Conservation (phyloP, 2,888 invertebrate species). For the Protonemura montana region DNA sequence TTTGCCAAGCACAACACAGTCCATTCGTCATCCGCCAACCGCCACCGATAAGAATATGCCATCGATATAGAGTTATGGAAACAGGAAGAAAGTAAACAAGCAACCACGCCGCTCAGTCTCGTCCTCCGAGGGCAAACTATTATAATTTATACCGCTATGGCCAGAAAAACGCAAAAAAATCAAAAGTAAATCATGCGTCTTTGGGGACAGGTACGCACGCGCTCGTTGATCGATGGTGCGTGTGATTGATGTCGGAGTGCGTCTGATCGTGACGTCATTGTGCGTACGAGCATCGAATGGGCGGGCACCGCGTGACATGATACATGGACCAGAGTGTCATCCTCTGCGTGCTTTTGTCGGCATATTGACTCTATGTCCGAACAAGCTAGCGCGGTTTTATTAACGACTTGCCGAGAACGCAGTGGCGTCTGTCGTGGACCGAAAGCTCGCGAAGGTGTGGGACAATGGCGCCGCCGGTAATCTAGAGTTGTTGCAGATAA, state of each 20-base stretch:
- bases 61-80: too few relatives aligned
- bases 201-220: not conserved
- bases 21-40: too few relatives aligned
- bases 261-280: conserved; percentile 4
- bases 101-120: too few relatives aligned
- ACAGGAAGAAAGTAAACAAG: too few relatives aligned
- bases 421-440: not conserved
- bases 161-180: not conserved
- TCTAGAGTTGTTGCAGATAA: too few relatives aligned
- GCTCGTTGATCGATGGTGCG: not conserved
- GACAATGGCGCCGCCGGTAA: too few relatives aligned
- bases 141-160: not conserved
- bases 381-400: not conserved
- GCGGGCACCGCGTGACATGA: not conserved
- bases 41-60: too few relatives aligned
- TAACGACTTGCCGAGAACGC: not conserved
- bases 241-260: not conserved
- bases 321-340: not conserved
- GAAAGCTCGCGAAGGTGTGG: not conserved
- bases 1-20: too few relatives aligned
- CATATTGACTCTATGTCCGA: not conserved
- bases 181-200: not conserved
- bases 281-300: conserved; percentile 4
- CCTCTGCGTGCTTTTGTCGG: not conserved
- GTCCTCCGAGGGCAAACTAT: too few relatives aligned